Evolutionary conservation across 2,888 invertebrate species (phyloP).

Genomic region (Lacanobia wlatinum): DNA sequence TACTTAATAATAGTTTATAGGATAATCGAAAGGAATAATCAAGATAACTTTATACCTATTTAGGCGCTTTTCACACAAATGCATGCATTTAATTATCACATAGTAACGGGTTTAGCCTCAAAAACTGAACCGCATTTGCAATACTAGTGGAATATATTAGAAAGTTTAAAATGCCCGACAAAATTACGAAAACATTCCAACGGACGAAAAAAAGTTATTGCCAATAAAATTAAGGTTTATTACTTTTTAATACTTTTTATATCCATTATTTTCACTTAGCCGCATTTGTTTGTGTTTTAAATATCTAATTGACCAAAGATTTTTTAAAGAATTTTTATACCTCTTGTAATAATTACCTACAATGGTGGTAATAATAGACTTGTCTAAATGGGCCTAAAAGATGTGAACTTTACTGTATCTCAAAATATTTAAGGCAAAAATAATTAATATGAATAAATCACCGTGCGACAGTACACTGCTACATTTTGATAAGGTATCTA

Average conservation of each 20-base stretch:
- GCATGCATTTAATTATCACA: constrained; percentile 46
- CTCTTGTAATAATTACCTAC: neutral
- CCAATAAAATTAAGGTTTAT: neutral
- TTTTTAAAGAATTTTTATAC: neutral
- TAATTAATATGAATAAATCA: constrained; percentile 19
- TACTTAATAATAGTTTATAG: constrained; percentile 32
- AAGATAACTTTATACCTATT: constrained; percentile 38
- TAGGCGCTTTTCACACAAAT: constrained; percentile 53
- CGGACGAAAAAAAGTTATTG: neutral
- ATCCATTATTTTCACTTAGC: neutral
- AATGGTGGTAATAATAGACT: neutral
- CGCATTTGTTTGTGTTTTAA: neutral
- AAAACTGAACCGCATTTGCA: constrained; percentile 29
- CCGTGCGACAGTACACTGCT: constrained; percentile 14
- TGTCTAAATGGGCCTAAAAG: neutral
- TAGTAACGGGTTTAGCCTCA: constrained; percentile 42
- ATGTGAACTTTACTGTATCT: neutral
- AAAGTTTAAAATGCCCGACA: constrained; percentile 3
- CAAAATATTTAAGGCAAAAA: neutral
- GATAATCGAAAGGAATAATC: constrained; percentile 26
- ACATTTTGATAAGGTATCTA: constrained; percentile 39
- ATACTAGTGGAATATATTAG: constrained; percentile 14
- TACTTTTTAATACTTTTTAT: neutral
- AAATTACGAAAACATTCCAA: constrained; percentile 16
- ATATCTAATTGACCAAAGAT: neutral